Base-by-base conservation (phyloP, 2,797 vertebrate species). In the Aulostomus chinensis region DNA sequence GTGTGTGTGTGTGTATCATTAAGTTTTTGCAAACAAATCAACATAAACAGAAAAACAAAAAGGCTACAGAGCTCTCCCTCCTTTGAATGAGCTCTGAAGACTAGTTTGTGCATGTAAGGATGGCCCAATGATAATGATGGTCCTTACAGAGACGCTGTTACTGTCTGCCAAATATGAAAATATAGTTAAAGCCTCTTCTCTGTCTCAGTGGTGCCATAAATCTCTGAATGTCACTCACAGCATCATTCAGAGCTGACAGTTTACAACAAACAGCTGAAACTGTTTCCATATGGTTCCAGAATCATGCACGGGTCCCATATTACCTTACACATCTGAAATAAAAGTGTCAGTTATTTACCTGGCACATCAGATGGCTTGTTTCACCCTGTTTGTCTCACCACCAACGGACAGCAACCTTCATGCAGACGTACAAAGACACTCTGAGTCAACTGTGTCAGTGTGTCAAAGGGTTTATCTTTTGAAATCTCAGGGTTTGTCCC, bases 161-260 rank as follows among this genome's bases (percentile, higher is more conserved):
- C 51, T 81, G n/a, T n/a, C n/a, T n/a, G 78, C 70, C 76, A 74
- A 53, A 76, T 48, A 78, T 80, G 66, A 78, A 76, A 64, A 73
- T 76, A 69, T 31, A 62, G 36, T 66, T 24, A 36, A 64, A 58
- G 56, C 24, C 58, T 58, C 50, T 47, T 38, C 14, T 30, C 55
- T 36, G 54, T 67, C 50, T 70, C 48, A 5, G 8, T 0, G 2
- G 31, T 9, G 18, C 58, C 43, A 56, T 77, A 53, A 70, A 73
- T 68, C 63, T 64, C 24, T 10, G 54, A 49, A 33, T 6, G 6
- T 72, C 60, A 48, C 38, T 68, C 65, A 43, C 37, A 61, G 43
- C 17, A 21, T 54, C 47, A 45, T 59, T 26, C 11, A 16, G 18
- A 42, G 65, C 35, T 41, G 32, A 60, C 5, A 28, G 21, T 63